These are phyloP conservation scores for Dysidea cf. avara DNA, from an alignment of 37 sponge, comb jelly and placozoan genomes.

Conservation along the genomic window DNA sequence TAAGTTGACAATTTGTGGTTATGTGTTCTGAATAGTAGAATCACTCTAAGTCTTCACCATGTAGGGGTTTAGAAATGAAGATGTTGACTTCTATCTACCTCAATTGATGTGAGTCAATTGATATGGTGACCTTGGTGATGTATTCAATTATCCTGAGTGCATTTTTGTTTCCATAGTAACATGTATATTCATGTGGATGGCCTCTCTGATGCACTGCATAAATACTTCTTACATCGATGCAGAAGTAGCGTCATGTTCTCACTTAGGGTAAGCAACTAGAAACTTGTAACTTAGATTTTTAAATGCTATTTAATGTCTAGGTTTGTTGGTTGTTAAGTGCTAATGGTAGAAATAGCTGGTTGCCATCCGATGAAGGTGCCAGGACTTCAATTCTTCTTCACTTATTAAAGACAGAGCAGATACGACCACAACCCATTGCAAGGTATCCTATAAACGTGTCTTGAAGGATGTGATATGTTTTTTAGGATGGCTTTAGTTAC, in stretches of 20 bases:
- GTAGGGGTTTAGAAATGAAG: constrained; percentile 59
- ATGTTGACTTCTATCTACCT: constrained; percentile 90
- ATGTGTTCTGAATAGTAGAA: too few species aligned
- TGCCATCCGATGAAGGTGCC: constrained; percentile 59
- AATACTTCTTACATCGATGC: constrained; percentile 78
- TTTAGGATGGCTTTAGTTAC: not conserved
- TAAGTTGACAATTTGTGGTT: too few species aligned
- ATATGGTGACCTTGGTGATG: not conserved
- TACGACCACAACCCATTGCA: constrained; percentile 44
- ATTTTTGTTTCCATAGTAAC: constrained; percentile 34
- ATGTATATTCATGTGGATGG: constrained; percentile 88
- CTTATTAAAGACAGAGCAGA: constrained; percentile 72
- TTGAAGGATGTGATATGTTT: too few species aligned
- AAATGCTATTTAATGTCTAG: constrained; percentile 14
- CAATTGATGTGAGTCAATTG: constrained; percentile 77
- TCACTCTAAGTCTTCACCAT: not conserved
- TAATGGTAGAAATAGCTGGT: constrained; percentile 68
- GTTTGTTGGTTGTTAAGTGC: constrained; percentile 77
- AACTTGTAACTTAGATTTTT: not conserved
- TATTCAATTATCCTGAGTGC: not conserved
- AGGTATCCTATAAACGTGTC: constrained; percentile 16
- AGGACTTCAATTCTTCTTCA: constrained; percentile 60
- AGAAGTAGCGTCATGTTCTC: constrained; percentile 73
- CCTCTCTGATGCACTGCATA: constrained; percentile 69
- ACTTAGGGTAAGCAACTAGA: constrained; percentile 55